A percentile compares a stretch with the other conserved stretches of the same genome.
Evolutionary conservation across 2,113 vertebrate species (phyloP).

Genomic region (Ranitomeya imitator): DNA sequence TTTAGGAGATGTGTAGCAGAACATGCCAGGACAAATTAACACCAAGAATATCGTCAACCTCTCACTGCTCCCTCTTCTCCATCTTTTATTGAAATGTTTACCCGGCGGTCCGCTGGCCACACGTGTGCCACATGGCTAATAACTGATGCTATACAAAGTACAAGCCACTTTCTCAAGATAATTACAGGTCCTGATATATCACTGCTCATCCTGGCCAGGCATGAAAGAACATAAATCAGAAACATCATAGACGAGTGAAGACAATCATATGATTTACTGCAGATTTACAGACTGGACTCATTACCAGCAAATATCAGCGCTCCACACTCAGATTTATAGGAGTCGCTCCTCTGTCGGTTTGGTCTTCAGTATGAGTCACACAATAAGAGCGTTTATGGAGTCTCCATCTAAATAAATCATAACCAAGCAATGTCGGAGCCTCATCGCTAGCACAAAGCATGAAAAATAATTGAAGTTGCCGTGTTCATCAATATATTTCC

Average conservation of each 20-base stretch:
- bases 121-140: not conserved
- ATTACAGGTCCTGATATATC: slow-evolving; percentile 1
- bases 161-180: not conserved
- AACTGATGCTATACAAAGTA: not conserved
- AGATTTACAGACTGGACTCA: slow-evolving; percentile 8
- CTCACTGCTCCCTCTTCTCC: not conserved
- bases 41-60: not conserved
- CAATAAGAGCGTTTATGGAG: no score
- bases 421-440: no score
- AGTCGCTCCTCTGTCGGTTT: not conserved
- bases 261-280: not conserved
- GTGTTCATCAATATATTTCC: no score
- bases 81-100: not conserved
- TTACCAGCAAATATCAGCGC: not conserved
- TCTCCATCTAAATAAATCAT: no score
- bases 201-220: slow-evolving; percentile 20
- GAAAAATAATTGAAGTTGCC: no score
- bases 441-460: no score
- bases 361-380: not conserved
- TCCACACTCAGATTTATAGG: not conserved
- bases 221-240: slow-evolving; percentile 15
- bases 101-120: not conserved
- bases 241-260: not conserved
- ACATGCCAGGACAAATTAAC: not conserved
- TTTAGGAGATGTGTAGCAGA: not conserved